Evolutionary conservation across 2,113 vertebrate species (phyloP).

Genomic region (Takifugu flavidus): DNA sequence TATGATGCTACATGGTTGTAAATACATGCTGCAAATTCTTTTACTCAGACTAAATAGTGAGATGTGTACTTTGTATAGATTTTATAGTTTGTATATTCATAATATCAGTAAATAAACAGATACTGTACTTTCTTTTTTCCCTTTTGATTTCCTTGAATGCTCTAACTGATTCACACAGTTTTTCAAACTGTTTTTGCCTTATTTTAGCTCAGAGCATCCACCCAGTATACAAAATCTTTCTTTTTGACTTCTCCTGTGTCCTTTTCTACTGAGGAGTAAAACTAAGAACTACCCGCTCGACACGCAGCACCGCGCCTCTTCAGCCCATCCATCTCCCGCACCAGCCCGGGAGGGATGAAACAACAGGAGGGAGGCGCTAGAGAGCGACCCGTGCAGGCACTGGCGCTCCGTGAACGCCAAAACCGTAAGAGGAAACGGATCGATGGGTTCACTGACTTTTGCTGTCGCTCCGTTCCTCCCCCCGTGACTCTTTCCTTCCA

Average conservation of each 20-base stretch:
- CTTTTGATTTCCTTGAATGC: slow-evolving; percentile 6
- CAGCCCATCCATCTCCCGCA: slow-evolving; percentile 37
- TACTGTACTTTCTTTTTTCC: slow-evolving; percentile 4
- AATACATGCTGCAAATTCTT: too few species aligned
- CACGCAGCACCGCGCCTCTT: slow-evolving; percentile 50
- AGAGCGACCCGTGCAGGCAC: background rate
- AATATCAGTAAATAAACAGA: slow-evolving; percentile 25
- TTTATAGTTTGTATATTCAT: slow-evolving; percentile 25
- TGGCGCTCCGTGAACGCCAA: slow-evolving; percentile 13
- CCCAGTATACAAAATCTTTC: slow-evolving; percentile 8
- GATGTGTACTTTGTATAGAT: slow-evolving; percentile 13
- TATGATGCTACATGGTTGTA: too few species aligned
- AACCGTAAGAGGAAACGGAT: slow-evolving; percentile 22
- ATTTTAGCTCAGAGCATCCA: slow-evolving; percentile 14
- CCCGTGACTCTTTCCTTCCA: slow-evolving; percentile 20
- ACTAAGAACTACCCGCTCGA: slow-evolving; percentile 38
- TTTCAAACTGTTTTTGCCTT: slow-evolving; percentile 17
- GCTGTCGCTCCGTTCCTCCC: background rate
- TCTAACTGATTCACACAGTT: slow-evolving; percentile 6
- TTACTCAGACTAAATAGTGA: too few species aligned
- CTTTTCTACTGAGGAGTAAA: slow-evolving; percentile 50
- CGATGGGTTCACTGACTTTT: slow-evolving; percentile 14
- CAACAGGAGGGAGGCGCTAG: slow-evolving; percentile 9
- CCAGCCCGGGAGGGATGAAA: slow-evolving; percentile 19
- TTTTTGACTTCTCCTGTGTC: slow-evolving; percentile 41